Evolutionary conservation across 2,797 vertebrate genomes (phyloP), one percentile per base, ranked within the genome.

Genomic region (Ceryle rudis): DNA sequence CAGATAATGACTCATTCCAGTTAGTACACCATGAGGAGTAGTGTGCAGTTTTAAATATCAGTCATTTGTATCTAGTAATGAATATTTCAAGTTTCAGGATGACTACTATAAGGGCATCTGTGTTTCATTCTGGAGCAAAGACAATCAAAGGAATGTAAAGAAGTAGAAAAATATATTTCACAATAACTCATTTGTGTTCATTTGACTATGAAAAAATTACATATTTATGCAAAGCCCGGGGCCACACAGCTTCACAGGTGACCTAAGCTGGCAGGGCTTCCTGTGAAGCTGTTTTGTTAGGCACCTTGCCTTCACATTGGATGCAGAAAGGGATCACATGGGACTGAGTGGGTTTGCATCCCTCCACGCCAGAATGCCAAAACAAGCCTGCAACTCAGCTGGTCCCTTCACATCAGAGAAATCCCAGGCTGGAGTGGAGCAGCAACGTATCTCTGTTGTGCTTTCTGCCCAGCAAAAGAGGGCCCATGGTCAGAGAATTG

Each of bases 41-140:
- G n/a, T 14, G 47, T 5, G 8, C 25, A 90, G 14, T 52, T 94
- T 85, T 89, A 87, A 91, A 33, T 71, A 90, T 65, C 74, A 74
- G 23, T 65, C 26, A 62, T 75, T 90, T 72, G 2, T 88, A 47
- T 93, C 66, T 37, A 79, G 77, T 29, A 93, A 79, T 79, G 66
- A 90, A 29, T 70, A 70, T 84, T 84, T 91, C 51, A 84, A 52
- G 66, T 94, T 95, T 95, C 90, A 83, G 79, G 70, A 73, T 94
- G 81, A 95, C 73, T 89, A n/a, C 16, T 17, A 17, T 70, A 73
- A 93, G 73, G 23, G 26, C 77, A 83, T 78, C 58, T 82, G 65
- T 51, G 67, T 84, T 85, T 91, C 51, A 73, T 73, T 77, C 33
- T 49, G 67, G 33, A 61, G 67, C 44, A 89, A 70, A 92, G 17